These are phyloP conservation scores for Cebus imitator DNA, from an alignment of 2,113 vertebrate species.

Conservation along the genomic window DNA sequence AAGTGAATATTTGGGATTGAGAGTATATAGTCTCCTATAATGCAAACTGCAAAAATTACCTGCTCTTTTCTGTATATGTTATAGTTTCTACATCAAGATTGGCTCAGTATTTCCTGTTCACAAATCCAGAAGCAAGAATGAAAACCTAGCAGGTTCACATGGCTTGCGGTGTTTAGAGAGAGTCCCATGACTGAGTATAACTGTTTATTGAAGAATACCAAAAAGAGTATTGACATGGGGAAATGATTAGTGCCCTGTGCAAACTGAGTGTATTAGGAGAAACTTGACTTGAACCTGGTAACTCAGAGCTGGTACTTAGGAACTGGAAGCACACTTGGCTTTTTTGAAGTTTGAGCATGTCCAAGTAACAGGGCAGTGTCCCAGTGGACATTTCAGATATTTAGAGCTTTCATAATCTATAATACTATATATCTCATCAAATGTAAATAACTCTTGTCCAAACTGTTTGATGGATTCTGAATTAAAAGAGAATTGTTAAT, in stretches of 20 bases:
- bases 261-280: neutral
- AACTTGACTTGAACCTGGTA: neutral
- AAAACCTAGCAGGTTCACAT: neutral
- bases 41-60: neutral
- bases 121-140: neutral
- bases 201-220: neutral
- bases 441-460: neutral
- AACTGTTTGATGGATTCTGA: neutral
- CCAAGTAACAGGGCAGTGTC: neutral
- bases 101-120: neutral
- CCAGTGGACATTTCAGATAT: neutral
- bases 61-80: neutral
- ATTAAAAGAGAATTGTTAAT: neutral
- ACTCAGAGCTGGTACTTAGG: neutral
- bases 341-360: neutral
- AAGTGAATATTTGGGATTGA: neutral
- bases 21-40: neutral
- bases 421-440: neutral
- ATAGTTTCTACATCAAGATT: neutral
- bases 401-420: neutral
- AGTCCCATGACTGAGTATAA: neutral
- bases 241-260: neutral
- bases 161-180: neutral
- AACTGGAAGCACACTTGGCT: neutral
- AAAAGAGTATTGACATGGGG: neutral